Conservation (phyloP, 2,113 vertebrate genomes). For the Pteropus alecto region DNA sequence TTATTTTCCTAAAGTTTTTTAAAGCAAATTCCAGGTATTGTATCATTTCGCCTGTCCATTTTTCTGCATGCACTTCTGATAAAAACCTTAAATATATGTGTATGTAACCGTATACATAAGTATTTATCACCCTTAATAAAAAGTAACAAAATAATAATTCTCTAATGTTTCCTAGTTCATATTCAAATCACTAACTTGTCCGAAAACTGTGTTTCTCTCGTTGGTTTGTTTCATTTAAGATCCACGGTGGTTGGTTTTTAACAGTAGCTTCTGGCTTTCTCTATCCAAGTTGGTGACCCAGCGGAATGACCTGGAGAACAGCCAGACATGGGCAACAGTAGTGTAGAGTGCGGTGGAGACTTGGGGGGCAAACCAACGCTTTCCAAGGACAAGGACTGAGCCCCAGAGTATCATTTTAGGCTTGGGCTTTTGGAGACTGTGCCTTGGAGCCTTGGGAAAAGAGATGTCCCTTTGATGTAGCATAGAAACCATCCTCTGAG, state of each 20-base stretch:
- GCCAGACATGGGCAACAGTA: background rate
- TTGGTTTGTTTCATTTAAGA: background rate
- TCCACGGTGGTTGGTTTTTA: background rate
- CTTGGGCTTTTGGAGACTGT: background rate
- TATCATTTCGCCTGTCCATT: background rate
- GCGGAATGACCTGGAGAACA: background rate
- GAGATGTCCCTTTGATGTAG: background rate
- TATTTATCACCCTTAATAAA: background rate
- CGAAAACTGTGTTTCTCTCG: background rate
- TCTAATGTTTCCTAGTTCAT: background rate
- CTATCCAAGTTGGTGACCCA: background rate
- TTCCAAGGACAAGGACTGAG: background rate
- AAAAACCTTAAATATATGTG: background rate
- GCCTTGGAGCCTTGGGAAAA: background rate
- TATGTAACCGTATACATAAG: too few species aligned
- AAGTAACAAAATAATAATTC: background rate
- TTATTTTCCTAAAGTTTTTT: background rate
- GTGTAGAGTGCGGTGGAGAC: too few species aligned
- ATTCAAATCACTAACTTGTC: background rate
- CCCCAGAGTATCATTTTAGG: background rate
- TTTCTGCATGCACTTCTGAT: background rate
- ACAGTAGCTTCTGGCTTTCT: background rate
- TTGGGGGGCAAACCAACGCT: background rate
- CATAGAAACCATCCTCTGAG: background rate
- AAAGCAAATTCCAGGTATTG: background rate